These are phyloP conservation scores for Sander vitreus DNA, from an alignment of 2,113 vertebrate species.

Conservation along the genomic window DNA sequence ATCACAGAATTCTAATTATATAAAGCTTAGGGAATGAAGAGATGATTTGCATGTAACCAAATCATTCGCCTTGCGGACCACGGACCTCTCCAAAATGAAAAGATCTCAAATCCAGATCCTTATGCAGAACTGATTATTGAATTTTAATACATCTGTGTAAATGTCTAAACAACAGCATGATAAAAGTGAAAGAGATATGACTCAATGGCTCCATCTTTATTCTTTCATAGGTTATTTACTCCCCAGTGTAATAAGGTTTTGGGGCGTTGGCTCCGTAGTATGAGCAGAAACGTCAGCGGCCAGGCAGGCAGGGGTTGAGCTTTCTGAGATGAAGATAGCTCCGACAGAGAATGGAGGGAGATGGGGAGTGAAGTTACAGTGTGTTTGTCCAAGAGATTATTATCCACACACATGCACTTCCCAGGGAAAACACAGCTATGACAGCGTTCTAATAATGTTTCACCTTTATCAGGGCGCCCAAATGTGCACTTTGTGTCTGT, in stretches of 20 bases:
- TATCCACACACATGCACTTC: slow-evolving; percentile 68
- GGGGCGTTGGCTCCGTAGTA: slow-evolving; percentile 34
- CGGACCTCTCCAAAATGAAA: slow-evolving; percentile 16
- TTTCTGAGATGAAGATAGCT: slow-evolving; percentile 72
- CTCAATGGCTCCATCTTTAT: slow-evolving; percentile 71
- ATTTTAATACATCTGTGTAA: slow-evolving; percentile 75
- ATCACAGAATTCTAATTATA: slow-evolving; percentile 59
- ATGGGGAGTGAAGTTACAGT: slow-evolving; percentile 60
- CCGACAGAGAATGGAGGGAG: slow-evolving; percentile 15
- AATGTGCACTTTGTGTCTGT: slow-evolving; percentile 78
- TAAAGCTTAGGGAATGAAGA: slow-evolving; percentile 39
- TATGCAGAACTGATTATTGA: slow-evolving; percentile 65
- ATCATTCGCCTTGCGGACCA: slow-evolving; percentile 27
- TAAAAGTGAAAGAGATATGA: slow-evolving; percentile 78
- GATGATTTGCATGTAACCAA: slow-evolving; percentile 55
- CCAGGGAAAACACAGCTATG: slow-evolving; percentile 75
- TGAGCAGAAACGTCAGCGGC: slow-evolving; percentile 47
- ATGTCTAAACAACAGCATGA: slow-evolving; percentile 66
- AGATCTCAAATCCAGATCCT: slow-evolving; percentile 36
- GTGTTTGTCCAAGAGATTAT: slow-evolving; percentile 85
- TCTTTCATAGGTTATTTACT: slow-evolving; percentile 59
- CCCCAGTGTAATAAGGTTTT: slow-evolving; percentile 22
- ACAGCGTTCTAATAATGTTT: slow-evolving; percentile 84
- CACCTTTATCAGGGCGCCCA: slow-evolving; percentile 83
- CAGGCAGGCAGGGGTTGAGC: slow-evolving; percentile 57